phyloP scores from a whole-genome alignment of 1,140 invertebrate species.

The Brachionus rubens region DNA sequence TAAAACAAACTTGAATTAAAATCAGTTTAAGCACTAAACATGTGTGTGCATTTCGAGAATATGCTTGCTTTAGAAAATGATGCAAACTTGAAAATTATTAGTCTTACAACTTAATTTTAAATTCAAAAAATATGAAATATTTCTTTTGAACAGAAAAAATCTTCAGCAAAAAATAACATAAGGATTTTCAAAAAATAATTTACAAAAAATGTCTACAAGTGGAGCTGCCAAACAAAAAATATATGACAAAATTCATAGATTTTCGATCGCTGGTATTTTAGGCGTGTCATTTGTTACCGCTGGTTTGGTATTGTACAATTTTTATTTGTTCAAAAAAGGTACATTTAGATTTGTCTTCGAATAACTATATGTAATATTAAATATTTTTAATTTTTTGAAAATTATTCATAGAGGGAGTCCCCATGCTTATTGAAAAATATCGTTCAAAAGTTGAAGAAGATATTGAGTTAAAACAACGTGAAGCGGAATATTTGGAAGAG shows the following conservation, averaged over 20 bases:
- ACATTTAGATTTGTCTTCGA: constrained; percentile 17
- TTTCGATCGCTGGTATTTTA: neutral
- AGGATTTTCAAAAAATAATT: no score
- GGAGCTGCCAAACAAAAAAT: neutral
- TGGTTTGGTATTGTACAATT: constrained; percentile 30
- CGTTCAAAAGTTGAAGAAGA: constrained; percentile 43
- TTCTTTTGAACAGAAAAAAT: no score
- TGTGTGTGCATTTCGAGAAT: no score
- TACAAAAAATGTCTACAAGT: neutral
- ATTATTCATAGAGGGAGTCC: constrained; percentile 35
- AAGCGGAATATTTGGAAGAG: constrained; percentile 34
- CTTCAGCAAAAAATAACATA: no score
- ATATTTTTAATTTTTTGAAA: neutral
- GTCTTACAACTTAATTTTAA: no score
- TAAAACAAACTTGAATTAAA: neutral
- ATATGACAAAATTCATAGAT: constrained; percentile 42
- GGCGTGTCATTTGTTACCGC: constrained; percentile 1
- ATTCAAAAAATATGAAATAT: no score
- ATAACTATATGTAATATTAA: neutral
- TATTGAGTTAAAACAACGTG: constrained; percentile 41
- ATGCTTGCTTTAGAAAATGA: no score
- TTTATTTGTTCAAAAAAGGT: constrained; percentile 46
- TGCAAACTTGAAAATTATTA: no score
- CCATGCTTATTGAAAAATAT: constrained; percentile 46
- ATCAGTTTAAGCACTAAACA: neutral